phyloP scores from a whole-genome alignment of 1,140 invertebrate species.

The Drosophila baimaii region DNA sequence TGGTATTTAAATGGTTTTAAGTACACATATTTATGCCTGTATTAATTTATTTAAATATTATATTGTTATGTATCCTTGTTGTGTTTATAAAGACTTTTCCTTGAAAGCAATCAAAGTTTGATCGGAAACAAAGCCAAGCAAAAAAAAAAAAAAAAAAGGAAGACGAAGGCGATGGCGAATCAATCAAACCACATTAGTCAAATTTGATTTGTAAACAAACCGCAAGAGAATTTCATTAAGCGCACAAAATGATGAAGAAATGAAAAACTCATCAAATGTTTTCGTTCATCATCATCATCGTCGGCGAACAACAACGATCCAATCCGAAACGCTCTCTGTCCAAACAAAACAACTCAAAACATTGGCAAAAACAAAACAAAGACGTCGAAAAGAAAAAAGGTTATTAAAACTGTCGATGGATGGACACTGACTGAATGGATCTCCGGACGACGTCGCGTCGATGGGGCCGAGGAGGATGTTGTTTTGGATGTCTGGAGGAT shows the following conservation, averaged over 20 bases:
- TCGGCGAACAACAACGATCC: neutral
- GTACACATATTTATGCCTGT: too few species aligned
- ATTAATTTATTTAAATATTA: too few species aligned
- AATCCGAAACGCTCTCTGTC: constrained; percentile 33
- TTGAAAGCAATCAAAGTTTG: neutral
- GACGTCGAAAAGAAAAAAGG: constrained; percentile 48
- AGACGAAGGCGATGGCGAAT: constrained; percentile 38
- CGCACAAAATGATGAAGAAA: constrained; percentile 25
- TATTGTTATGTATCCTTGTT: too few species aligned
- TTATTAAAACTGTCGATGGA: constrained; percentile 77
- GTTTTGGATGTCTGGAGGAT: too few species aligned
- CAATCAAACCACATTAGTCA: constrained; percentile 71
- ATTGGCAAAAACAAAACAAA: constrained; percentile 12
- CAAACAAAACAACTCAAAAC: constrained; percentile 63
- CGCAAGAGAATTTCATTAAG: constrained; percentile 61
- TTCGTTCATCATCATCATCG: constrained; percentile 32
- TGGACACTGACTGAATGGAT: constrained; percentile 48
- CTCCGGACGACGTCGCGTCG: constrained; percentile 16
- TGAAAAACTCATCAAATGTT: constrained; percentile 34
- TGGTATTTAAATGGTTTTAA: too few species aligned
- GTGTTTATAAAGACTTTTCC: too few species aligned
- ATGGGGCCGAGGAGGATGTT: neutral
- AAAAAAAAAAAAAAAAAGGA: neutral
- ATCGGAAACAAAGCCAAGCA: too few species aligned
- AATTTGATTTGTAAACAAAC: constrained; percentile 76